Conservation (phyloP, 2,797 vertebrate species). For the Enteromius treurensis region DNA sequence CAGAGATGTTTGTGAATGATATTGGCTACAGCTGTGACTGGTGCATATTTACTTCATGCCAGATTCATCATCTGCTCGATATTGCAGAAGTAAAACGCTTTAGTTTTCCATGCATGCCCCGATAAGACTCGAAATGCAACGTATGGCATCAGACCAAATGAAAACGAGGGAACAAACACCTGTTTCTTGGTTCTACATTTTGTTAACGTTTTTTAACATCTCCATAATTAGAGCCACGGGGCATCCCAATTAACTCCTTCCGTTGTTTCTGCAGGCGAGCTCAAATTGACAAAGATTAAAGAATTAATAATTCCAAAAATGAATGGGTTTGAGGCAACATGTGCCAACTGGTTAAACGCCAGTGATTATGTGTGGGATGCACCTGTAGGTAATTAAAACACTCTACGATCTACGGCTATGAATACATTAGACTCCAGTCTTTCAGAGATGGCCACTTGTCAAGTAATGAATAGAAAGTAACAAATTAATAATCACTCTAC, state of each 20-base stretch:
- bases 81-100: neutral
- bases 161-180: constrained; percentile 36
- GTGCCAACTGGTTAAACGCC: neutral
- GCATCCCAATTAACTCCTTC: constrained; percentile 40
- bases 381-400: constrained; percentile 68
- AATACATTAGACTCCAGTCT: constrained; percentile 26
- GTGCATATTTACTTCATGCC: neutral
- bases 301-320: constrained; percentile 36
- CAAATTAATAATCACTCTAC: neutral
- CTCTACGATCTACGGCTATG: neutral
- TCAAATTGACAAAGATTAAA: constrained; percentile 35
- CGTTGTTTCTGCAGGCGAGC: constrained; percentile 10
- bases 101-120: neutral
- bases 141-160: constrained; percentile 39
- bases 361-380: constrained; percentile 51
- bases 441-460: neutral
- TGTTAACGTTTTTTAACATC: constrained; percentile 34
- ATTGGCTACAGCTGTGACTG: neutral
- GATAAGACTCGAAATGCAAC: constrained; percentile 20
- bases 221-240: constrained; percentile 33
- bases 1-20: neutral
- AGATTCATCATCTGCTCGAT: constrained; percentile 12
- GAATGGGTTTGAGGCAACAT: constrained; percentile 12
- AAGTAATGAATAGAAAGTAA: neutral
- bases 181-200: constrained; percentile 33